Evolutionary conservation across 2,888 invertebrate genomes (phyloP), one percentile per base, ranked within the genome.

Genomic region (Epistrophe grossulariae): DNA sequence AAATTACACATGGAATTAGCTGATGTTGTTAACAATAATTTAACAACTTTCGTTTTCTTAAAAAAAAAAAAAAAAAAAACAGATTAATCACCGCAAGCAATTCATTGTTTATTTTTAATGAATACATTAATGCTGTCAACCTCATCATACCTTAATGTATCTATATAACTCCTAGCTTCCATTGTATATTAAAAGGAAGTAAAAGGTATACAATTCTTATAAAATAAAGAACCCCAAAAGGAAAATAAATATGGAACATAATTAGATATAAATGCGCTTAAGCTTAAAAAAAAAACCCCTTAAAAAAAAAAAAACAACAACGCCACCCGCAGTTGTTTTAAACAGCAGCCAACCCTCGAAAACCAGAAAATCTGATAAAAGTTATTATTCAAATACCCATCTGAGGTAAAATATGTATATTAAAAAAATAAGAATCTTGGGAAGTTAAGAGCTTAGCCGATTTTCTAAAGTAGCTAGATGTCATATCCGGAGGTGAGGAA

Each of bases 391-490:
- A 57, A n/a, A 57, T 35, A 57, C 10, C 10, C 10, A 59, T 4
- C 15, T n/a, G n/a, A 57, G 9, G 4, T 4, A 9, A 57, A 35
- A 28, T 31, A 31, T 31, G 10, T 50, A 7, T 55, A 28, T 15
- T 17, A 59, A 59, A 59, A 38, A 17, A 59, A 35, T 11, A 59
- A 35, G 35, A 35, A 35, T 35, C 35, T 17, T 17, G 35, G 38
- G 19, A 38, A 19, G 59, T 59, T 35, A 59, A 38, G 17, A 38
- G 59, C 59, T 59, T 38, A 59, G 35, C 35, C 59, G 59, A 59
- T 59, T 59, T 35, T 13, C 35, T 74, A 66, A 84, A 59, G 59
- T 38, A 59, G 59, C 59, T 35, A 59, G 59, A 59, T 38, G 59
- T 38, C 35, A 59, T 59, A 59, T 38, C 35, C 35, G 35, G 17